These are phyloP conservation scores for Diaperis boleti DNA, from an alignment of 2,888 invertebrate species.

Conservation along the genomic window DNA sequence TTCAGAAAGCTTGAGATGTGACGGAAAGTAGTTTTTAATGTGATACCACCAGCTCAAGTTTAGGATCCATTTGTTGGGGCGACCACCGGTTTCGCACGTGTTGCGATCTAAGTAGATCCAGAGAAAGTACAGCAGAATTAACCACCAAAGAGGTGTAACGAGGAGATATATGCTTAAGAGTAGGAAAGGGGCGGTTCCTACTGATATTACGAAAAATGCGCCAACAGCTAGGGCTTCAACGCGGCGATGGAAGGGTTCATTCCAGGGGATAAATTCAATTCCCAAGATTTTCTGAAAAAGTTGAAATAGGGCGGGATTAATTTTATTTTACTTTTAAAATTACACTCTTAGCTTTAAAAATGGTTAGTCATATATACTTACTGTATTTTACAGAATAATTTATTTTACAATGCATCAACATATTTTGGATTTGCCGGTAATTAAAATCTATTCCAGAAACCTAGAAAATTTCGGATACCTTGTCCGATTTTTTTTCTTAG, in stretches of 20 bases:
- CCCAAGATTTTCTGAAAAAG: not conserved
- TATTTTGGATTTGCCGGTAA: too few relatives aligned
- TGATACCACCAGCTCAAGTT: not conserved
- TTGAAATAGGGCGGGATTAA: not conserved
- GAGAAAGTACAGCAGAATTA: not conserved
- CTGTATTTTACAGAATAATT: too few relatives aligned
- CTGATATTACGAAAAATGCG: not conserved
- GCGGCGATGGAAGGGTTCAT: not conserved
- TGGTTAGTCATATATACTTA: too few relatives aligned
- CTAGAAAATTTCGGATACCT: too few relatives aligned
- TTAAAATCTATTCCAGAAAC: too few relatives aligned
- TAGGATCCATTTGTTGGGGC: not conserved
- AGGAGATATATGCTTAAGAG: not conserved
- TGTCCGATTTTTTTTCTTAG: too few relatives aligned
- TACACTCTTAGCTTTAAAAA: too few relatives aligned
- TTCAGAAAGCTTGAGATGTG: too few relatives aligned
- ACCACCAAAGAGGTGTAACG: not conserved
- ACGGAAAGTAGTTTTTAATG: not conserved
- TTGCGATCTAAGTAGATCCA: not conserved
- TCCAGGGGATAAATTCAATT: not conserved
- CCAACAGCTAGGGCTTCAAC: not conserved
- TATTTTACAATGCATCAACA: too few relatives aligned
- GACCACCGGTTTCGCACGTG: conserved; percentile 1
- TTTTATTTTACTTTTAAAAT: too few relatives aligned
- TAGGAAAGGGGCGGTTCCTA: too few relatives aligned